Percentiles rank a stretch among this genome's conserved stretches.
Evolutionary conservation across 1,140 invertebrate species (phyloP).

Genomic region (Anastrepha obliqua): DNA sequence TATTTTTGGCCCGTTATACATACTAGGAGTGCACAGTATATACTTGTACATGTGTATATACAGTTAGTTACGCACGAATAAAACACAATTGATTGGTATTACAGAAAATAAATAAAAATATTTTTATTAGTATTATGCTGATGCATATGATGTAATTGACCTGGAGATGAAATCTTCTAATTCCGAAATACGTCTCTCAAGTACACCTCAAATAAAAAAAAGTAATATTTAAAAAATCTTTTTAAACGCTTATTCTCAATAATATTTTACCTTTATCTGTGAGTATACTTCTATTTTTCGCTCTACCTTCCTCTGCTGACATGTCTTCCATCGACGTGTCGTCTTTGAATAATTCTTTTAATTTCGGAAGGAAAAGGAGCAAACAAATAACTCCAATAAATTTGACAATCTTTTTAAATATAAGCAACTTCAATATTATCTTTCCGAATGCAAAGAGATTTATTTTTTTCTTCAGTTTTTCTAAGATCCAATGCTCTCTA

Average conservation of each 20-base stretch:
- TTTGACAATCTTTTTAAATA: constrained; percentile 86
- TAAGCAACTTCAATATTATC: constrained; percentile 82
- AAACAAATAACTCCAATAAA: constrained; percentile 84
- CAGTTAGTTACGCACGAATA: too few species aligned
- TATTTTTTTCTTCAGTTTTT: constrained; percentile 81
- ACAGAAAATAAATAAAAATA: too few species aligned
- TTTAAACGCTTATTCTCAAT: not conserved
- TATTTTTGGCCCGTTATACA: too few species aligned
- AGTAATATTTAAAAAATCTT: not conserved
- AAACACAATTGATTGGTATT: too few species aligned
- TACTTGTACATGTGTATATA: too few species aligned
- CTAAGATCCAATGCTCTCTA: constrained; percentile 76
- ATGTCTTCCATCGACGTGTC: constrained; percentile 61
- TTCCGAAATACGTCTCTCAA: not conserved
- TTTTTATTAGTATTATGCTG: too few species aligned
- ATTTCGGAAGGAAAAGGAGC: constrained; percentile 83
- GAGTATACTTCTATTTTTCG: constrained; percentile 63
- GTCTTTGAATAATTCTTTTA: constrained; percentile 75
- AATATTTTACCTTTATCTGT: constrained; percentile 65
- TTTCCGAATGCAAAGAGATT: constrained; percentile 83
- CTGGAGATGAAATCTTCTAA: not conserved
- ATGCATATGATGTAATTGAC: not conserved
- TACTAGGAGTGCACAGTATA: too few species aligned
- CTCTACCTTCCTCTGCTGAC: constrained; percentile 61
- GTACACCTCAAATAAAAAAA: not conserved